Base-by-base conservation (phyloP, 2,113 vertebrate genomes). In the Felis chaus region DNA sequence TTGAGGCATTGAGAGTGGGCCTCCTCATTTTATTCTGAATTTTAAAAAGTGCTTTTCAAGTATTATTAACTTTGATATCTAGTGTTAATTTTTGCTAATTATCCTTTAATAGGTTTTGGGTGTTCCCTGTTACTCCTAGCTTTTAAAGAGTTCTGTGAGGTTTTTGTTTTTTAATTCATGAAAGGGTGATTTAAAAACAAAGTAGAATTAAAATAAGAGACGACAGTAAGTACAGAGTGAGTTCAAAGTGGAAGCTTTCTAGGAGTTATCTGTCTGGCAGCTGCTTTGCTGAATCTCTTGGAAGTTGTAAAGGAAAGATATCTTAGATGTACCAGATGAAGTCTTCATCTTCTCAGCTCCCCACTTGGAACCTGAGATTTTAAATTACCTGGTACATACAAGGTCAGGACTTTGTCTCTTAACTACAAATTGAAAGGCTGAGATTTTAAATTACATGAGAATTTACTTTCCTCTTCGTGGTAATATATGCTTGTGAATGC, bases 121-220 rank as follows among this genome's bases (percentile, higher is more conserved):
- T 82, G 1, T 91, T 87, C 19, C 10, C 3, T 87, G 33, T 79
- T 91, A 39, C 73, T 91, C 9, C 41, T 87, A 50, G 53, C 13
- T 91, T 66, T 76, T 39, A 90, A 50, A 79, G 48, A 69, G 39
- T n/a, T 48, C 2, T 15, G 5, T 61, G 57, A 8, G 21, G 21
- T 25, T 68, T 82, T 65, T 73, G 16, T 69, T 6, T 80, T 41
- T 82, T 61, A 71, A 83, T 87, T 45, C 16, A 45, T 12, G 33
- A 57, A 80, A 84, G 45, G n/a, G 74, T 41, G 23, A 82, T 76
- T 95, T 96, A 87, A 87, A 90, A 83, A 95, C 55, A 79, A 82
- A 12, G 33, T 88, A 73, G 29, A 82, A 80, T 94, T 65, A 92
- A 92, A 88, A 80, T 74, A 80, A 82, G 53, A 80, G 39, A 21